Evolutionary conservation across 2,888 invertebrate genomes (phyloP), one percentile per base, ranked within the genome.

Genomic region (Rotaria macrura): DNA sequence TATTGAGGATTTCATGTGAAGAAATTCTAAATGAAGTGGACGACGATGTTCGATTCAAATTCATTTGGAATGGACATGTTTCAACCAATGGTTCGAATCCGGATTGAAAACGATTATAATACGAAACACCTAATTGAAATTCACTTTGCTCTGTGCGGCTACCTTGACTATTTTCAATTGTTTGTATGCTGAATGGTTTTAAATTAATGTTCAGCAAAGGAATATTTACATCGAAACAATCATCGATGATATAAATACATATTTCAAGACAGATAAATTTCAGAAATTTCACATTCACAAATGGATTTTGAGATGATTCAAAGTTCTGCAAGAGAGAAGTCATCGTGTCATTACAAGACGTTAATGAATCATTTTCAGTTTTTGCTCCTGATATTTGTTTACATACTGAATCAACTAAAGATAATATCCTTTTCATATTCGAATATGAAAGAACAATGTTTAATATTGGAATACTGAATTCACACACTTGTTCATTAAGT

Each of bases 11-110:
- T 88, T 95, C 94, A 23, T 93, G 92, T 2, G 95, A 91, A 90
- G 88, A 79, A 89, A 89, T 55, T 83, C 72, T 84, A 83, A 86
- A 84, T n/a, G 38, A 49, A 49, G 40, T 84, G 17, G 52, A 14
- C 12, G 57, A 57, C 1, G 29, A 57, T 57, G 57, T 12, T 57
- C 57, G 9, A 1, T 1, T 57, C 10, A 57, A n/a, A 29, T 14
- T 29, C 29, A 57, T 57, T 57, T 29, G 29, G n/a, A 72, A 49
- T 34, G 55, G 57, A 40, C 65, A 57, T 14, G 12, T 10, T 90
- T 99, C 98, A 0, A 97, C 91, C 87, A 97, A 93, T 0, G 99
- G 97, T 90, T 99, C 98, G 98, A 98, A 99, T 0, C 97, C 98
- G 85, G 96, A 97, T 47, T 98, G 92, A 52, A 94, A 93, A 40